Conservation (phyloP, 2,113 vertebrate species). For the Oryctolagus cuniculus region mOryCun1.1 NC_091442.1:84563001-84563500, state of each 20-base stretch:
- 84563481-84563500: neutral
- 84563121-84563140: neutral
- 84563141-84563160: neutral
- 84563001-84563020: conserved; percentile 11
- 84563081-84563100: neutral
- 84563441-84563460: neutral
- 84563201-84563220: neutral
- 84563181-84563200: neutral
- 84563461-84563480: neutral
- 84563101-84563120: neutral
- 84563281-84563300: neutral
- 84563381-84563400: neutral
- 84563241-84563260: no score
- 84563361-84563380: neutral
- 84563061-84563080: neutral
- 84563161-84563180: neutral
- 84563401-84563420: neutral
- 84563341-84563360: neutral
- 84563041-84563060: conserved; percentile 49
- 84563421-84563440: neutral
- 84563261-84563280: neutral
- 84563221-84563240: neutral
- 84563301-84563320: neutral
- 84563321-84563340: neutral
- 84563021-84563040: neutral